Percentiles rank a stretch among this genome's conserved stretches.
These are phyloP conservation scores for Rhipidura dahli DNA, from an alignment of 2,113 vertebrate genomes.

Conservation along the genomic window DNA sequence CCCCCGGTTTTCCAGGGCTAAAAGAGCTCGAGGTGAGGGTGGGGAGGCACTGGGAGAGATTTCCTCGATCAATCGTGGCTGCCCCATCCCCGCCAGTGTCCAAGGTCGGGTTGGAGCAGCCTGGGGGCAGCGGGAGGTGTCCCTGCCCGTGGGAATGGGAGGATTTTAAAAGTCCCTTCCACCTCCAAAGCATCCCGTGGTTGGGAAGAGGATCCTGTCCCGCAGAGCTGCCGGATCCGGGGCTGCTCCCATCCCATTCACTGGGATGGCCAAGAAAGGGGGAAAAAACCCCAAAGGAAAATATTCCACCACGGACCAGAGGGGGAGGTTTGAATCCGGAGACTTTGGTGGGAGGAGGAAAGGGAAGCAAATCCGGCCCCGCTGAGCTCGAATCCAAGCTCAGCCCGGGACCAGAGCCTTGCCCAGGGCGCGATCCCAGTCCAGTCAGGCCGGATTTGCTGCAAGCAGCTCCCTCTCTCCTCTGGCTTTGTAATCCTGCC, in stretches of 20 bases:
- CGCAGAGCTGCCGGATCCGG: background rate
- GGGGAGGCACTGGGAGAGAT: background rate
- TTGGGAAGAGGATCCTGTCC: rapidly evolving
- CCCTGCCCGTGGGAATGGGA: background rate
- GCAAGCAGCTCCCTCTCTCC: background rate
- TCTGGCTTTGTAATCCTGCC: background rate
- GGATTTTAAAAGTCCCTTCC: rapidly evolving
- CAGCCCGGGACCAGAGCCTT: background rate
- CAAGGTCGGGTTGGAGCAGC: rapidly evolving
- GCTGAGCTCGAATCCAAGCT: background rate
- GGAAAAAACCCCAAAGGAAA: background rate
- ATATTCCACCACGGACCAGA: background rate
- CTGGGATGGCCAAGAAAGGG: background rate
- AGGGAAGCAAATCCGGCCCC: background rate
- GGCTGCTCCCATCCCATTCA: rapidly evolving
- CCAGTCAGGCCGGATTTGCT: background rate
- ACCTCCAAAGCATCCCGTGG: rapidly evolving
- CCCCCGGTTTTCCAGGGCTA: rapidly evolving
- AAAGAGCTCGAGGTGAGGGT: background rate
- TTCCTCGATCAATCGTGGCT: rapidly evolving
- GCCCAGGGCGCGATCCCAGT: background rate
- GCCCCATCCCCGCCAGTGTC: background rate
- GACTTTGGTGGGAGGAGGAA: background rate
- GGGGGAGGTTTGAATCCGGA: background rate
- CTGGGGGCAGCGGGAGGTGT: background rate